Conservation (phyloP, 2,888 invertebrate species). For the Harpagoxenus sublaevis region DNA sequence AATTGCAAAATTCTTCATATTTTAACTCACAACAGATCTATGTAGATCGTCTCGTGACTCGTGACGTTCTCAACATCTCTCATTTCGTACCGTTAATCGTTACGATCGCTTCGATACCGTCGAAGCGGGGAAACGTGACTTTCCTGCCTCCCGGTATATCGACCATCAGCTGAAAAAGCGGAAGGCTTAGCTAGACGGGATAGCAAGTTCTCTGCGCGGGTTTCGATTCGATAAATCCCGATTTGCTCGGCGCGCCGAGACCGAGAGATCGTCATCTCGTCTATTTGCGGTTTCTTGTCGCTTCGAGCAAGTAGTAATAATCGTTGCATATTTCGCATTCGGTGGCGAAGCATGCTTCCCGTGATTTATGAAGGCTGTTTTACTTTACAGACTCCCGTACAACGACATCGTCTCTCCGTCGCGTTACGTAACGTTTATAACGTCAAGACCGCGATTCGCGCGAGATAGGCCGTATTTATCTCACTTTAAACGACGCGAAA, state of each 20-base stretch:
- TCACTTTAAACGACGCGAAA: conserved; percentile 28
- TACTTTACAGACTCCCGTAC: conserved; percentile 15
- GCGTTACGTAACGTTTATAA: conserved; percentile 47
- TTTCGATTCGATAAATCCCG: conserved; percentile 67
- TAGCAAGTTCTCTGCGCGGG: conserved; percentile 62
- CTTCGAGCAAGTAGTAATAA: conserved; percentile 10
- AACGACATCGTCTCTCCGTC: conserved; percentile 26
- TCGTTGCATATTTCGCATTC: background rate
- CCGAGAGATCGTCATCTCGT: conserved; percentile 45
- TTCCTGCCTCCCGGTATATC: conserved; percentile 23
- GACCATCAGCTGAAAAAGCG: conserved; percentile 64
- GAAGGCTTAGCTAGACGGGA: conserved; percentile 47
- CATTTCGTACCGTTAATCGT: conserved; percentile 18
- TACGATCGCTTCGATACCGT: conserved; percentile 21
- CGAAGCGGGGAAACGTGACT: conserved; percentile 15
- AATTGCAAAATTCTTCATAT: background rate
- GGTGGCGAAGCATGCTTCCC: conserved; percentile 10
- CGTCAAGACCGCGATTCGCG: conserved; percentile 10
- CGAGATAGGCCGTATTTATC: conserved; percentile 39
- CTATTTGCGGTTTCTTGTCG: conserved; percentile 45
- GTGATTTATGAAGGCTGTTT: conserved; percentile 49
- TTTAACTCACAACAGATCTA: background rate
- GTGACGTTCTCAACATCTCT: conserved; percentile 15
- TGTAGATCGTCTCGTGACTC: background rate
- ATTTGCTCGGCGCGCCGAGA: conserved; percentile 48